These are phyloP conservation scores for Norana najaformis DNA, from an alignment of 2,888 invertebrate species.

Conservation along the genomic window DNA sequence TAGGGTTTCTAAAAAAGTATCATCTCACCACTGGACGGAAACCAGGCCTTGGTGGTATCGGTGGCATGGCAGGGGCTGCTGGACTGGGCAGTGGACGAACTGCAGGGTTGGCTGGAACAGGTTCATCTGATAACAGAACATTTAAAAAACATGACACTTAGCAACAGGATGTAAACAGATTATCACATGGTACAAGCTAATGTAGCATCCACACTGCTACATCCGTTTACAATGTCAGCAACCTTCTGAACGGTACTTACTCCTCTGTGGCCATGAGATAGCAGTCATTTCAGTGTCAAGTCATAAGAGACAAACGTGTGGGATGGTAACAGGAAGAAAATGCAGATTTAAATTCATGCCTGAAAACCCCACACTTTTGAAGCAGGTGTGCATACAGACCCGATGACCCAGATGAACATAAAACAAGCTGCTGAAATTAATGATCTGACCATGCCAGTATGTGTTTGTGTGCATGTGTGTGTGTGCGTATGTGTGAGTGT, in stretches of 20 bases:
- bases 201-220: background rate
- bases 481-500: too few relatives aligned
- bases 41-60: background rate
- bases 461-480: too few relatives aligned
- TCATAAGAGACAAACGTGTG: too few relatives aligned
- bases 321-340: background rate
- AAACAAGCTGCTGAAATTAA: background rate
- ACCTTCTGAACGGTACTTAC: background rate
- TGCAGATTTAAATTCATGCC: background rate
- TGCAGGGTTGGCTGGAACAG: background rate
- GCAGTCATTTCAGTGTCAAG: background rate
- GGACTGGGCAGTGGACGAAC: background rate
- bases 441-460: background rate
- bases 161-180: background rate
- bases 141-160: background rate
- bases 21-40: slow-evolving; percentile 5
- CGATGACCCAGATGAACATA: background rate
- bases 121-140: background rate
- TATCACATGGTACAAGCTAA: background rate
- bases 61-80: background rate
- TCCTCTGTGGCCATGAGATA: background rate
- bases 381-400: background rate
- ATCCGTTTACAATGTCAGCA: background rate
- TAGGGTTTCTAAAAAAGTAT: background rate
- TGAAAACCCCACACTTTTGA: background rate